Evolutionary conservation across 2,888 invertebrate genomes (phyloP).

Genomic region (Pyrocoelia pectoralis): DNA sequence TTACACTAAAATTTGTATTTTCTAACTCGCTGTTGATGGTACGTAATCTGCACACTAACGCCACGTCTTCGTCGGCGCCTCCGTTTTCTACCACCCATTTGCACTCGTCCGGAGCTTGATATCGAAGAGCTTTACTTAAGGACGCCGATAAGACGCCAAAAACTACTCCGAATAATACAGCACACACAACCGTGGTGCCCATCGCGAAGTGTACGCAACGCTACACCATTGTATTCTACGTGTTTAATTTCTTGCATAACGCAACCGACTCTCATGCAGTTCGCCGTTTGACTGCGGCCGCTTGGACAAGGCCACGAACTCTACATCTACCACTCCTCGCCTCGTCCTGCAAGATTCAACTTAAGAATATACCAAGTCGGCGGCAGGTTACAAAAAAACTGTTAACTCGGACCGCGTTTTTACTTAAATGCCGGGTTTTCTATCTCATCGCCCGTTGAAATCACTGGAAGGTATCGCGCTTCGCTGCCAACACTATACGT

Average conservation of each 20-base stretch:
- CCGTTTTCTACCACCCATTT: conserved; percentile 77
- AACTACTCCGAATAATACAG: conserved; percentile 67
- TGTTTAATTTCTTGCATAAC: conserved; percentile 51
- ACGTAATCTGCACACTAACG: conserved; percentile 75
- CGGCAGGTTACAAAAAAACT: conserved; percentile 58
- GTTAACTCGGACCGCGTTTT: conserved; percentile 52
- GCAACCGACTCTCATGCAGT: conserved; percentile 67
- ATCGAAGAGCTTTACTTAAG: conserved; percentile 69
- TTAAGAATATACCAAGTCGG: conserved; percentile 59
- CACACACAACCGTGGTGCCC: conserved; percentile 66
- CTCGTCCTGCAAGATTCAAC: conserved; percentile 49
- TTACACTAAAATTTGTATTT: conserved; percentile 83
- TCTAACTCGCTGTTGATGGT: conserved; percentile 84
- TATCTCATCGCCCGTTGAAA: conserved; percentile 56
- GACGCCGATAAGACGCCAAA: conserved; percentile 69
- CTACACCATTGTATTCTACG: conserved; percentile 52
- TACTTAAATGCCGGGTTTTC: conserved; percentile 54
- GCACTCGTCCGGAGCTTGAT: conserved; percentile 84
- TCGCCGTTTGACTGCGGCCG: conserved; percentile 65
- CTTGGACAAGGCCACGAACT: conserved; percentile 60
- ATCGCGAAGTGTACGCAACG: conserved; percentile 47
- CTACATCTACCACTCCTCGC: conserved; percentile 51
- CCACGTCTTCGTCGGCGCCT: conserved; percentile 71
- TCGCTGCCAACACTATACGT: conserved; percentile 19
- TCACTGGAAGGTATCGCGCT: conserved; percentile 50